Conservation (phyloP, 2,113 vertebrate genomes). For the Bos indicus region DNA sequence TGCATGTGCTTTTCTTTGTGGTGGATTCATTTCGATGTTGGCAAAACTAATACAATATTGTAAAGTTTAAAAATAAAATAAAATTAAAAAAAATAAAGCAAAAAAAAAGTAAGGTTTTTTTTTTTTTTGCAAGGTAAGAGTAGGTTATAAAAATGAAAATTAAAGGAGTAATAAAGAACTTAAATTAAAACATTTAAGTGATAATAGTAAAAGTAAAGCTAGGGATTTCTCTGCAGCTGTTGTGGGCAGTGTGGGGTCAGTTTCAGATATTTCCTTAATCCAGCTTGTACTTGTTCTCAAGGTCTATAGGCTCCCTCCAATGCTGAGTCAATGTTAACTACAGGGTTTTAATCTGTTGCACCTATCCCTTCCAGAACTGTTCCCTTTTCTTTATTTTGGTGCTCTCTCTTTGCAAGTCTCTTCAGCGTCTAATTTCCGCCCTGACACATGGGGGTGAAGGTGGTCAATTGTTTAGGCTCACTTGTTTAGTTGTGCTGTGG, state of each 20-base stretch:
- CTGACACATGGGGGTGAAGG: background rate
- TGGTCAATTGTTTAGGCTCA: background rate
- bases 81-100: no score
- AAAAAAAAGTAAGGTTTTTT: background rate
- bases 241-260: background rate
- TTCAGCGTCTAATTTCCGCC: background rate
- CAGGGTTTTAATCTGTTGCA: background rate
- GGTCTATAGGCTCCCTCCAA: background rate
- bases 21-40: no score
- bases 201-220: background rate
- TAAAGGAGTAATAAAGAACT: background rate
- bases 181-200: background rate
- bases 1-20: background rate
- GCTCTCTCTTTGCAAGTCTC: background rate
- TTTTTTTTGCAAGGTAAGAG: background rate
- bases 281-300: background rate
- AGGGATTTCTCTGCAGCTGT: background rate
- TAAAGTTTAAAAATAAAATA: no score
- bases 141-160: background rate
- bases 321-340: background rate
- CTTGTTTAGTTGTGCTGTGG: background rate
- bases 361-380: background rate
- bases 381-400: background rate
- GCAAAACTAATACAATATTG: no score
- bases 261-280: background rate